These are phyloP conservation scores for Zygaena filipendulae DNA, from an alignment of 2,888 invertebrate genomes.

Conservation along the genomic window DNA sequence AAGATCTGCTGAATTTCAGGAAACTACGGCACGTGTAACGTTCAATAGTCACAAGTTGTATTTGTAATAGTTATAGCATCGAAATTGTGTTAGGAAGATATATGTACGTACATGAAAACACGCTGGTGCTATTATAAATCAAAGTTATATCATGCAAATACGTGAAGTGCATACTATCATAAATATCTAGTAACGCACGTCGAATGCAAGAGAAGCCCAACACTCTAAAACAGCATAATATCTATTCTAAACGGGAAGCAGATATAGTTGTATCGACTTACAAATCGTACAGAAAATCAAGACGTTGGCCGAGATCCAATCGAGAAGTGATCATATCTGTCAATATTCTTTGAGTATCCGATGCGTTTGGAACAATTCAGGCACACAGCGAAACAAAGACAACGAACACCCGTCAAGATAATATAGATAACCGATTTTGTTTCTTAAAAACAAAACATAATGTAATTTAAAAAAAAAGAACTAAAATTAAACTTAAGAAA, in stretches of 20 bases:
- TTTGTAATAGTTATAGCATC: too few species aligned
- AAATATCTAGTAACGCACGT: slow-evolving; percentile 50
- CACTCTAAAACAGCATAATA: slow-evolving; percentile 53
- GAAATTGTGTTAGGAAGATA: too few species aligned
- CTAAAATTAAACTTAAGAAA: too few species aligned
- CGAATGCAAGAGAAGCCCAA: slow-evolving; percentile 46
- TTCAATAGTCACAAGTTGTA: too few species aligned
- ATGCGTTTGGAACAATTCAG: slow-evolving; percentile 43
- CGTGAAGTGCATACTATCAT: slow-evolving; percentile 42
- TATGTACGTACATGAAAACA: too few species aligned
- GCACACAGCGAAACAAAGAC: slow-evolving; percentile 25
- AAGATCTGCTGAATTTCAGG: too few species aligned
- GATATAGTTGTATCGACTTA: slow-evolving; percentile 51
- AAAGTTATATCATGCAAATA: slow-evolving; percentile 25
- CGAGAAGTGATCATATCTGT: slow-evolving; percentile 66
- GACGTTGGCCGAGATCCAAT: slow-evolving; percentile 62
- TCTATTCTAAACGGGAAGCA: slow-evolving; percentile 63
- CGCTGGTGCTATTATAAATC: neutral
- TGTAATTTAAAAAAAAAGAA: too few species aligned
- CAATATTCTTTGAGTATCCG: slow-evolving; percentile 58
- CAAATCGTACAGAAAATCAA: slow-evolving; percentile 62
- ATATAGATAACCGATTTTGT: too few species aligned
- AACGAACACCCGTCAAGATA: too few species aligned
- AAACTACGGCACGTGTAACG: too few species aligned
- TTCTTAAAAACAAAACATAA: too few species aligned